A percentile compares a stretch with the other conserved stretches of the same genome.
phyloP scores from a whole-genome alignment of 2,797 vertebrate species.

The Crenuchus spilurus region DNA sequence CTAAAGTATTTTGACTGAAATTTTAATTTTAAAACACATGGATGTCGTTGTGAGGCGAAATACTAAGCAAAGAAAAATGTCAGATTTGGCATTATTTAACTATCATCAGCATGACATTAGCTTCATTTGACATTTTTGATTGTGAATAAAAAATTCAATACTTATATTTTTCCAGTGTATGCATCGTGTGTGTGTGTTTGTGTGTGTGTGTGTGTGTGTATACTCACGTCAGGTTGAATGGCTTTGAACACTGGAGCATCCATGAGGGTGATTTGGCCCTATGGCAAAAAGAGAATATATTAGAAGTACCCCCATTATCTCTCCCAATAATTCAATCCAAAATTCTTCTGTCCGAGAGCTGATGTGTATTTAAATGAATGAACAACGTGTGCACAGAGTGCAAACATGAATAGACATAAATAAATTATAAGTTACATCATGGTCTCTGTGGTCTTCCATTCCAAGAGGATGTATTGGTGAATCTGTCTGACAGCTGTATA shows the following conservation, averaged over 20 bases:
- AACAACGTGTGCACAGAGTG: not conserved
- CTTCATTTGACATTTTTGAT: too few relatives aligned
- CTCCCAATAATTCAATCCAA: not conserved
- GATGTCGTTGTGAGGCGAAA: too few relatives aligned
- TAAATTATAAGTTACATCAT: not conserved
- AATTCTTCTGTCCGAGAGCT: too few relatives aligned
- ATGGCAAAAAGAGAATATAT: constrained; percentile 32
- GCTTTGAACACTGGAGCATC: constrained; percentile 97
- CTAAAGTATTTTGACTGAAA: too few relatives aligned
- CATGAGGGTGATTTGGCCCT: constrained; percentile 99
- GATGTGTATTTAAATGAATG: not conserved
- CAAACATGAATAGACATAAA: not conserved
- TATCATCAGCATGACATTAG: too few relatives aligned
- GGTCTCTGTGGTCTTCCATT: not conserved
- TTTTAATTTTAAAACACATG: too few relatives aligned
- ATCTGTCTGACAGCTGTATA: constrained; percentile 4
- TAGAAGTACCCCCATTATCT: not conserved
- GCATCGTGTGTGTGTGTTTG: too few relatives aligned
- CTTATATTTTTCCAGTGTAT: not conserved
- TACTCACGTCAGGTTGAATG: constrained; percentile 96
- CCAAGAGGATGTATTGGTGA: not conserved
- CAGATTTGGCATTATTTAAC: too few relatives aligned
- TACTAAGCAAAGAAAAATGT: too few relatives aligned
- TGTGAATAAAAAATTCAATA: not conserved
- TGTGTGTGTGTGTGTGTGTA: not conserved